A percentile compares a stretch with the other conserved stretches of the same genome.
phyloP scores from a whole-genome alignment of 2,113 vertebrate species.

The Saguinus imperator region DNA sequence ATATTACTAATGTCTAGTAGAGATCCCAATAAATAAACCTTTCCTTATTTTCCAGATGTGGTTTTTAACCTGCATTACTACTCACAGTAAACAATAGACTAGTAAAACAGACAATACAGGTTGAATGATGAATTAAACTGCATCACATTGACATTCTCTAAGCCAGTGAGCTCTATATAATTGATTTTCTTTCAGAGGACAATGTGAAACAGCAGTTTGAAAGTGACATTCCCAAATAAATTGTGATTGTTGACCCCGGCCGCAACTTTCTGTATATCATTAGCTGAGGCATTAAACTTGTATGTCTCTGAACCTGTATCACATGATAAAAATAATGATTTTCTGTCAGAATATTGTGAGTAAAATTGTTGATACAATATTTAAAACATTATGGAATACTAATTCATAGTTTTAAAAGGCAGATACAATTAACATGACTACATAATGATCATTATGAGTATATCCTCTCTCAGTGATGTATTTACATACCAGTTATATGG shows the following conservation, averaged over 20 bases:
- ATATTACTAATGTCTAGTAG: constrained; percentile 21
- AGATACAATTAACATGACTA: neutral
- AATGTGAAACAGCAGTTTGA: constrained; percentile 74
- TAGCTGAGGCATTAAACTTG: constrained; percentile 62
- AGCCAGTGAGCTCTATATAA: constrained; percentile 68
- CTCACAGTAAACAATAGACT: constrained; percentile 63
- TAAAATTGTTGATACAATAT: neutral
- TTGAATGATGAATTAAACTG: constrained; percentile 77
- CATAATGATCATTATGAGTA: neutral
- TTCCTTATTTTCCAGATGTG: constrained; percentile 39
- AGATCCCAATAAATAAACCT: constrained; percentile 24
- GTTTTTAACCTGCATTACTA: constrained; percentile 61
- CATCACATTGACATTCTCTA: constrained; percentile 72
- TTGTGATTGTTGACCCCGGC: constrained; percentile 70
- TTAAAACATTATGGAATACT: neutral
- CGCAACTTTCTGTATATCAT: constrained; percentile 63
- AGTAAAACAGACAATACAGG: constrained; percentile 59
- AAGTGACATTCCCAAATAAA: constrained; percentile 76
- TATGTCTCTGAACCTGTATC: constrained; percentile 62
- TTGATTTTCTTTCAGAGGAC: constrained; percentile 75
- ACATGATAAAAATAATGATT: constrained; percentile 63
- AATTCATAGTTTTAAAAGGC: neutral
- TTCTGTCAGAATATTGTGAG: neutral
- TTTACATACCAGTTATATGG: neutral
- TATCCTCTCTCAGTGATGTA: neutral